phyloP scores from a whole-genome alignment of 92 coral and sea anemone genomes.

The Epizoanthus rinbou region DNA sequence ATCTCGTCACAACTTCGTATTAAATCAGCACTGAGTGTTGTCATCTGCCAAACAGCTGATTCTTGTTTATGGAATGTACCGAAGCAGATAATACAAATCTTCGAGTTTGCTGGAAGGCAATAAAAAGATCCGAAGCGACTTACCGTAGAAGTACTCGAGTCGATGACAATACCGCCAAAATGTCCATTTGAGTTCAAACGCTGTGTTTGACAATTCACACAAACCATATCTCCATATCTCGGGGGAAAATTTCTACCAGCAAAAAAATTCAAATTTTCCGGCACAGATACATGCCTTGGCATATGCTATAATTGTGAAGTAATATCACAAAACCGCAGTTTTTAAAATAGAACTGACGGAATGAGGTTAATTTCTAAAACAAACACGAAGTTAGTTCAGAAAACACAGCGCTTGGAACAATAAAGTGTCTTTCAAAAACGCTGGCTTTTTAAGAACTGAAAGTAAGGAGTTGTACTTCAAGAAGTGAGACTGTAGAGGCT shows the following conservation, averaged over 20 bases:
- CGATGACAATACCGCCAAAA: conserved; percentile 17
- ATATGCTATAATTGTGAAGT: neutral
- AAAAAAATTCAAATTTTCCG: conserved; percentile 26
- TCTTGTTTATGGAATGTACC: neutral
- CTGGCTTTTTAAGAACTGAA: neutral
- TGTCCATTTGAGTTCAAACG: conserved; percentile 8
- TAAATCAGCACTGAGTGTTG: neutral
- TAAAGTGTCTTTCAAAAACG: neutral
- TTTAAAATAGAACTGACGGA: conserved; percentile 45
- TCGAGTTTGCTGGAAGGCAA: neutral
- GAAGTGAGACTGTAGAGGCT: neutral
- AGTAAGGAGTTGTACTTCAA: neutral
- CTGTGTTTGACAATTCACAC: neutral
- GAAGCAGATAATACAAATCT: neutral
- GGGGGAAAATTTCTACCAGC: neutral
- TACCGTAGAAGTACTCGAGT: conserved; percentile 26
- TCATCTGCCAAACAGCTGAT: conserved; percentile 18
- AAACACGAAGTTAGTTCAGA: conserved; percentile 4
- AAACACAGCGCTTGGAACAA: neutral
- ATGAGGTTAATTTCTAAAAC: conserved; percentile 32
- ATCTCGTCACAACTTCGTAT: neutral
- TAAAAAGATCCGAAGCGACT: neutral
- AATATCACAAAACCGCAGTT: conserved; percentile 30
- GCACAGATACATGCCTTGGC: conserved; percentile 6
- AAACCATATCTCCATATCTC: neutral